Conservation (phyloP, 92 coral and sea anemone genomes). For the Siderastrea siderea region DNA sequence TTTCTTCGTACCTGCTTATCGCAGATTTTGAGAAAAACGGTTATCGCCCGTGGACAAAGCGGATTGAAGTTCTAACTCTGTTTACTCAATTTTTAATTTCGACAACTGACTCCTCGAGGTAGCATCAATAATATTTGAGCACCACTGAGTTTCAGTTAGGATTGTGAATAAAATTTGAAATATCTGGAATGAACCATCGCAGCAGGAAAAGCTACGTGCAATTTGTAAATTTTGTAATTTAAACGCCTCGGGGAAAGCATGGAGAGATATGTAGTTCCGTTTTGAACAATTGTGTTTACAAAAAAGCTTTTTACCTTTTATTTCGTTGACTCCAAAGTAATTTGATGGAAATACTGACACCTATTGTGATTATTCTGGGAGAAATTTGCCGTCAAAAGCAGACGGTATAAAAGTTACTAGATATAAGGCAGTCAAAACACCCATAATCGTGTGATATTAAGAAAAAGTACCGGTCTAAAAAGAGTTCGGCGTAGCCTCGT, state of each 20-base stretch:
- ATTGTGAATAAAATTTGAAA: background rate
- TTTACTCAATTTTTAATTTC: slow-evolving; percentile 18
- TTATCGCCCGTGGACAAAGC: background rate
- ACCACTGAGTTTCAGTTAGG: slow-evolving; percentile 14
- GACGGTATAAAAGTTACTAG: background rate
- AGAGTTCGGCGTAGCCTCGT: background rate
- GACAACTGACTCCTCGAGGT: background rate
- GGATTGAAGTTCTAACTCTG: background rate
- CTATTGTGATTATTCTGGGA: slow-evolving; percentile 14
- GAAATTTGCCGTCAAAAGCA: background rate
- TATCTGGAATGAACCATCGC: background rate
- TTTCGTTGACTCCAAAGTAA: slow-evolving; percentile 28
- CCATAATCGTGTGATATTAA: background rate
- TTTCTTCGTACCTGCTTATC: slow-evolving; percentile 20
- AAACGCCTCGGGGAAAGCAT: slow-evolving; percentile 21
- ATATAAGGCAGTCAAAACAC: background rate
- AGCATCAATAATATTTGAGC: background rate
- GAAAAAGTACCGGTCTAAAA: background rate
- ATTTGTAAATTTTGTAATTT: slow-evolving; percentile 10
- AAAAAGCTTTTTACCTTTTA: slow-evolving; percentile 28
- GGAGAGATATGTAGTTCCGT: slow-evolving; percentile 27
- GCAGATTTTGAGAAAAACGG: background rate
- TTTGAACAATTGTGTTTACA: slow-evolving; percentile 41
- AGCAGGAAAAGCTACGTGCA: background rate
- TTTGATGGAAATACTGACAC: slow-evolving; percentile 19